Evolutionary conservation across 2,888 invertebrate species (phyloP), one percentile per base, ranked within the genome.

Genomic region (Caenorhabditis zanzibari): DNA sequence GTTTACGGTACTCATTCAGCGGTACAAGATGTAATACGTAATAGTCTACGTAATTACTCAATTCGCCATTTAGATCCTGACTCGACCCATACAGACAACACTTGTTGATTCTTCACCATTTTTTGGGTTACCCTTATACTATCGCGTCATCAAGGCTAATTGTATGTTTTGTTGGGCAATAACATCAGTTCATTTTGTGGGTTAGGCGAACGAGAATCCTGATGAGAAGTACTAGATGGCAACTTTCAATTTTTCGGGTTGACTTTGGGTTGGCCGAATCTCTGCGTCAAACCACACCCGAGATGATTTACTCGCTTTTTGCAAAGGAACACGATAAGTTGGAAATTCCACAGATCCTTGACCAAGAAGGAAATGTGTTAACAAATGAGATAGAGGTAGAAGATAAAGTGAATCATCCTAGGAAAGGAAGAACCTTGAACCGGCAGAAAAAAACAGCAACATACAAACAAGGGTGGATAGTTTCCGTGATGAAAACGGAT

Each of bases 401-500:
- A 73, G 61, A 41, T 56, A 59, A 59, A 44, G 38, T 41, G 56
- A 63, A 44, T 75, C 66, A 59, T 66, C 56, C 77, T 19, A 64
- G 54, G 56, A 71, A 24, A 35, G 71, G 63, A 76, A 84, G 80
- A 80, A 73, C 79, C 75, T 72, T 75, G 68, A 75, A 80, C 77
- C 44, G 26, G 26, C 0, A 47, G 19, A 47, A 71, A 71, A 68
- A 71, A 71, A 69, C 58, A 68, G 59, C 69, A 69, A 54, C 68
- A 66, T 66, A 68, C 68, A 77, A 77, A 77, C 69, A 77, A 32
- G 75, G 66, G 66, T 66, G 75, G 77, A 77, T 77, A 77, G 76
- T 64, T 74, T 64, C 56, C 66, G 64, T 56, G 35, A 58, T 63
- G 75, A 58, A 56, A 44, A 58, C 16, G 66, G 66, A 64, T 75